Conservation (phyloP, 2,113 vertebrate genomes). For the Siniperca chuatsi region DNA sequence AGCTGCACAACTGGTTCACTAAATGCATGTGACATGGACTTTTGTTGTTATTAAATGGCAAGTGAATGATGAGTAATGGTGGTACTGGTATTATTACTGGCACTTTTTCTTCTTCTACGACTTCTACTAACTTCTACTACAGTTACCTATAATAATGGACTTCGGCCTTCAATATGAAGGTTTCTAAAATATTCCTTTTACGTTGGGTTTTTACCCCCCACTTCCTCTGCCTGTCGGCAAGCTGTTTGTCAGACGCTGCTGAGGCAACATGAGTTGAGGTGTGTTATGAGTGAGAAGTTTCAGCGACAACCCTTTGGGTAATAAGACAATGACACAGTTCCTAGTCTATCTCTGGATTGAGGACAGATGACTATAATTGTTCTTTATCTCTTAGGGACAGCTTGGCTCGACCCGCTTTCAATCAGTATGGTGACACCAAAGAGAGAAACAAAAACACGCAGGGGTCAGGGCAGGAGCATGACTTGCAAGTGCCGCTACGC, state of each 20-base stretch:
- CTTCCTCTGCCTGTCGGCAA: slow-evolving; percentile 15
- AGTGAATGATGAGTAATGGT: slow-evolving; percentile 1
- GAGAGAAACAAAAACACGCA: slow-evolving; percentile 64
- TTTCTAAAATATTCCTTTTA: neutral
- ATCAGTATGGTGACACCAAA: slow-evolving; percentile 62
- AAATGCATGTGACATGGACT: neutral
- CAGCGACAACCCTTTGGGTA: slow-evolving; percentile 74
- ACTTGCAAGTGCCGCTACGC: slow-evolving; percentile 15
- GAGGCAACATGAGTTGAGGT: slow-evolving; percentile 59
- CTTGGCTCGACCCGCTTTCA: slow-evolving; percentile 77
- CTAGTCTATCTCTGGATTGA: slow-evolving; percentile 86
- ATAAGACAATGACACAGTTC: slow-evolving; percentile 86
- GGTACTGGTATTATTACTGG: neutral
- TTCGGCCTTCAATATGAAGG: neutral
- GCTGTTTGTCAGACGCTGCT: slow-evolving; percentile 46
- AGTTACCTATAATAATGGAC: neutral
- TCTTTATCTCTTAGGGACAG: slow-evolving; percentile 83
- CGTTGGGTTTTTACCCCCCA: neutral
- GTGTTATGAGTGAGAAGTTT: slow-evolving; percentile 67
- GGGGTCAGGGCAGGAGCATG: slow-evolving; percentile 45
- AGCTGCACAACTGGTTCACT: neutral
- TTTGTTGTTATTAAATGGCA: neutral
- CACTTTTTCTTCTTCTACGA: neutral
- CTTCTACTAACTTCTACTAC: neutral
- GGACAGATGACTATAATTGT: slow-evolving; percentile 86